A percentile compares a stretch with the other conserved stretches of the same genome.
Conservation (phyloP, 2,888 invertebrate species). For the Cephus spinipes region DNA sequence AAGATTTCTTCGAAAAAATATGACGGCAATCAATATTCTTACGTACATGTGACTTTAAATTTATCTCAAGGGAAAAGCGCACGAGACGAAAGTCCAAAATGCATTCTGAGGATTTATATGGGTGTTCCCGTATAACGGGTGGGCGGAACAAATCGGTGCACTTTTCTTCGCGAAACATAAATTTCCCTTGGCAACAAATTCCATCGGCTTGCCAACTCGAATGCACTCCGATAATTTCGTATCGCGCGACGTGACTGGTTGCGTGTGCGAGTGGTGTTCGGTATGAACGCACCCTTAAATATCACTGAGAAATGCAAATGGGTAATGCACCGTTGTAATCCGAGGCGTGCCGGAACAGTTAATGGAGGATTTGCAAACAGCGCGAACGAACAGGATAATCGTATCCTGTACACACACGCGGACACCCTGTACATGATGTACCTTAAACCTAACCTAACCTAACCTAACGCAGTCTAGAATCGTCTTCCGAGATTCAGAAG, state of each 20-base stretch:
- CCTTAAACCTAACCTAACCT: background rate
- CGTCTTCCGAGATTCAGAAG: background rate
- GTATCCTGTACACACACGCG: background rate
- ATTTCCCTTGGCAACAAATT: background rate
- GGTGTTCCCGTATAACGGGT: background rate
- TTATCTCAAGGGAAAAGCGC: background rate
- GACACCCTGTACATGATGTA: background rate
- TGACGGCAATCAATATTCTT: background rate
- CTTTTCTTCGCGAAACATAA: background rate
- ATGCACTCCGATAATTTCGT: background rate
- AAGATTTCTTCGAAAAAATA: background rate
- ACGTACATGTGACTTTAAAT: background rate
- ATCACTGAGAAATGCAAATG: background rate
- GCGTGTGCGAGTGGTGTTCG: background rate
- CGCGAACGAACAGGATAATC: background rate
- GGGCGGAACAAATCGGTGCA: background rate
- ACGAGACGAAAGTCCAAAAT: background rate
- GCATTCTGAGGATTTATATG: background rate
- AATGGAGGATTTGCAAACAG: background rate
- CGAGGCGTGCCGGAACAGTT: background rate
- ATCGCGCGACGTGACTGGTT: background rate
- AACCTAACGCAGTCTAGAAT: background rate
- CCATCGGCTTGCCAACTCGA: background rate
- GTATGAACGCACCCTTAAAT: background rate
- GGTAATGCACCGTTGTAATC: background rate